phyloP scores from a whole-genome alignment of 23 tunicate species.

The Oikopleura vanhoeffeni region DNA sequence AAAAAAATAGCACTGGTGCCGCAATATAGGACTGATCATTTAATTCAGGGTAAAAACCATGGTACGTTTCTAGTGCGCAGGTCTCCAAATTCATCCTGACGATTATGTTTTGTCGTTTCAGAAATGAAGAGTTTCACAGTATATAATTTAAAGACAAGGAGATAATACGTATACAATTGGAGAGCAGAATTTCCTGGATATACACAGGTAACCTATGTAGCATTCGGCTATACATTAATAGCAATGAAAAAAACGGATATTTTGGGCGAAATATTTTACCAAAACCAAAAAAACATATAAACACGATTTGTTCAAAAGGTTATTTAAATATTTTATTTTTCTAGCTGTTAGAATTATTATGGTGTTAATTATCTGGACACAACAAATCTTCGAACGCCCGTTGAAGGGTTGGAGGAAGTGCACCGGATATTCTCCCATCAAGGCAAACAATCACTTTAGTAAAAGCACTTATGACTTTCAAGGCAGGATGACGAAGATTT shows the following conservation, averaged over 20 bases:
- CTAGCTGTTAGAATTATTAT: constrained; percentile 49
- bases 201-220: constrained; percentile 26
- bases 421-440: not conserved
- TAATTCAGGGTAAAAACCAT: constrained; percentile 44
- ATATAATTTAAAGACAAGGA: constrained; percentile 40
- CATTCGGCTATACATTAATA: too few relatives aligned
- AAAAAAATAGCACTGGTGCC: too few relatives aligned
- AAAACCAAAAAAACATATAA: too few relatives aligned
- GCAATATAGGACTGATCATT: too few relatives aligned
- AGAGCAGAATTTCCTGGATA: constrained; percentile 43
- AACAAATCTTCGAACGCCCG: constrained; percentile 53
- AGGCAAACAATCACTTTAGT: constrained; percentile 22
- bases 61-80: constrained; percentile 86
- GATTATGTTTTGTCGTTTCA: constrained; percentile 86
- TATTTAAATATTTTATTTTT: not conserved
- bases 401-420: not conserved
- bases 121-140: constrained; percentile 85
- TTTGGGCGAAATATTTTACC: too few relatives aligned
- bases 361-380: constrained; percentile 86
- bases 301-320: too few relatives aligned
- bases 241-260: too few relatives aligned
- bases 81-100: constrained; percentile 61
- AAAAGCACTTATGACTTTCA: constrained; percentile 48
- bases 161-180: constrained; percentile 48
- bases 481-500: constrained; percentile 69